Evolutionary conservation across 2,113 vertebrate species (phyloP).

Genomic region (Alexandromys fortis): DNA sequence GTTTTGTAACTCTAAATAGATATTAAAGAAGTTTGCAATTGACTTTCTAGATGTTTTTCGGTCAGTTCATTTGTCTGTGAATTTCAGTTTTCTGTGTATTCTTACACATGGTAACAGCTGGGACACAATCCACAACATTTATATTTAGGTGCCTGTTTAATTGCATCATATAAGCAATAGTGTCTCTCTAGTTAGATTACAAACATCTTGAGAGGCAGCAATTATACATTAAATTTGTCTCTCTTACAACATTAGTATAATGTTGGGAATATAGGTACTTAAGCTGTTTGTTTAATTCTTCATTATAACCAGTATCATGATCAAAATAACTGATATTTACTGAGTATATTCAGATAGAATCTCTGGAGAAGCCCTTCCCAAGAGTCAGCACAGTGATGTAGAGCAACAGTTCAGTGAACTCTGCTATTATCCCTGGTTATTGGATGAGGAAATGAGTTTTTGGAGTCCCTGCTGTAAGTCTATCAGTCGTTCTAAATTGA

Average conservation of each 20-base stretch:
- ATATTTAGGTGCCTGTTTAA: conserved; percentile 10
- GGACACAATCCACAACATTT: neutral
- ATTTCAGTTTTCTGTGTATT: neutral
- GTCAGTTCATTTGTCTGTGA: neutral
- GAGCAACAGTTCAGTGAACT: neutral
- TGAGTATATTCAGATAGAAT: neutral
- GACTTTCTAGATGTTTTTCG: neutral
- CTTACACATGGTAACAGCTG: neutral
- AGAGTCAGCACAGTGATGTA: neutral
- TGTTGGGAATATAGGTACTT: neutral
- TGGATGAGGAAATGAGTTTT: conserved; percentile 8
- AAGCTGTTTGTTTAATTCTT: conserved; percentile 31
- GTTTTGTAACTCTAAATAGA: neutral
- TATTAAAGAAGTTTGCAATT: neutral
- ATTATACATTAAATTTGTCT: conserved; percentile 12
- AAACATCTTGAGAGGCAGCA: conserved; percentile 4
- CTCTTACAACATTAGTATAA: neutral
- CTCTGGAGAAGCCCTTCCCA: neutral
- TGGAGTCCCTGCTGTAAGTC: neutral
- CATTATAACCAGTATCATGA: neutral
- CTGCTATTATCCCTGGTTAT: neutral
- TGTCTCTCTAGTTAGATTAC: conserved; percentile 46
- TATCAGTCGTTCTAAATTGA: neutral
- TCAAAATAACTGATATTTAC: neutral
- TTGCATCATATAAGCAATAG: neutral